A percentile compares a stretch with the other conserved stretches of the same genome.
phyloP scores from a whole-genome alignment of 1,140 invertebrate species.

The Hypsibius dujardini region DNA sequence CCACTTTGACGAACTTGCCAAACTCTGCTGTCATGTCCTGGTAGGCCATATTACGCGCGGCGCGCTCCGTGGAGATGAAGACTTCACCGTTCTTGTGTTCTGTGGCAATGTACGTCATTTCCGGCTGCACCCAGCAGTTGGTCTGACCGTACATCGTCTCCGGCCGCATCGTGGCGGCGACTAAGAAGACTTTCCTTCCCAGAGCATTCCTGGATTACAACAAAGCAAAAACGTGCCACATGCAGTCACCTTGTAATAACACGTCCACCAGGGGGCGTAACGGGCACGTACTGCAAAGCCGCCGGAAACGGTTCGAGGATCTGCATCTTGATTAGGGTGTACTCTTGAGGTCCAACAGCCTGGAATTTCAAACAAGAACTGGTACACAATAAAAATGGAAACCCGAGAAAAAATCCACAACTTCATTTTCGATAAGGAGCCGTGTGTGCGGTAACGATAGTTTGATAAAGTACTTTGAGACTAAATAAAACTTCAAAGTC shows the following conservation, averaged over 20 bases:
- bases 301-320: constrained; percentile 51
- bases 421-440: too few species aligned
- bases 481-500: too few species aligned
- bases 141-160: constrained; percentile 99
- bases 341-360: constrained; percentile 92
- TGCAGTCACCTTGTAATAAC: constrained; percentile 13
- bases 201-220: constrained; percentile 37
- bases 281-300: constrained; percentile 11
- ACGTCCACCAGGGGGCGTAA: too few species aligned
- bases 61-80: constrained; percentile 65
- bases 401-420: too few species aligned
- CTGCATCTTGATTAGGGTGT: constrained; percentile 89
- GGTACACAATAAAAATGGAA: too few species aligned
- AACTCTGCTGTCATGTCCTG: constrained; percentile 70
- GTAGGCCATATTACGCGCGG: constrained; percentile 86
- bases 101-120: constrained; percentile 78
- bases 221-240: constrained; percentile 17
- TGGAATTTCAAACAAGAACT: too few species aligned
- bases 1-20: constrained; percentile 45
- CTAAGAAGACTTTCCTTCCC: constrained; percentile 53
- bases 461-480: too few species aligned
- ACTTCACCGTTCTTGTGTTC: constrained; percentile 46
- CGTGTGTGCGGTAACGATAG: too few species aligned
- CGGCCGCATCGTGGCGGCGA: constrained; percentile 88
- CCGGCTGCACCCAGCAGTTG: constrained; percentile 92